Conservation (phyloP, 2,797 vertebrate genomes). For the Phrynocephalus guinanensis region DNA sequence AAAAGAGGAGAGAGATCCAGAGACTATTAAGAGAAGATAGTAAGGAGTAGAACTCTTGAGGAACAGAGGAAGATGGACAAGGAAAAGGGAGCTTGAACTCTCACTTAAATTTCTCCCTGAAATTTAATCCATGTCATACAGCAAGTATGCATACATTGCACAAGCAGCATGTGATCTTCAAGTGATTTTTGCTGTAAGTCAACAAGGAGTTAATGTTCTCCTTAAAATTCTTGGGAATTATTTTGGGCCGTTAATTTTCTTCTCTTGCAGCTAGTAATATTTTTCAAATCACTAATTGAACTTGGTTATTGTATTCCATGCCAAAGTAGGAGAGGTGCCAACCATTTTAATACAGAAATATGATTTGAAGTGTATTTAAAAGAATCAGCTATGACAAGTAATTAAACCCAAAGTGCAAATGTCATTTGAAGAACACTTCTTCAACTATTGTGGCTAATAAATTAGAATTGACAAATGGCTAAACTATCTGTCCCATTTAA, state of each 20-base stretch:
- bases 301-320: not conserved
- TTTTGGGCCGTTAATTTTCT: not conserved
- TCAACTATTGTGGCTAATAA: slow-evolving; percentile 17
- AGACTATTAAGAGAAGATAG: too few relatives aligned
- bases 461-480: slow-evolving; percentile 29
- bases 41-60: too few relatives aligned
- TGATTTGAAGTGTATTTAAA: slow-evolving; percentile 8
- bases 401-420: slow-evolving; percentile 39
- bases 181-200: not conserved
- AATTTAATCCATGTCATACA: not conserved
- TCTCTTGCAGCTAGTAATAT: not conserved
- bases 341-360: not conserved
- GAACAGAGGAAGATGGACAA: too few relatives aligned
- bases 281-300: not conserved
- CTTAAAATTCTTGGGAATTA: not conserved
- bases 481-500: slow-evolving; percentile 33
- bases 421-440: slow-evolving; percentile 28
- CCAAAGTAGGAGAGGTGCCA: not conserved
- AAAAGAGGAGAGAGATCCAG: too few relatives aligned
- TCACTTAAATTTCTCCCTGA: not conserved
- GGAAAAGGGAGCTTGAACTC: not conserved
- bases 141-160: not conserved
- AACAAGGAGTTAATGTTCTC: not conserved
- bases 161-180: not conserved
- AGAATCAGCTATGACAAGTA: not conserved